A percentile compares a stretch with the other conserved stretches of the same genome.
Evolutionary conservation across 2,888 invertebrate genomes (phyloP).

Genomic region (Auanema sp.): DNA sequence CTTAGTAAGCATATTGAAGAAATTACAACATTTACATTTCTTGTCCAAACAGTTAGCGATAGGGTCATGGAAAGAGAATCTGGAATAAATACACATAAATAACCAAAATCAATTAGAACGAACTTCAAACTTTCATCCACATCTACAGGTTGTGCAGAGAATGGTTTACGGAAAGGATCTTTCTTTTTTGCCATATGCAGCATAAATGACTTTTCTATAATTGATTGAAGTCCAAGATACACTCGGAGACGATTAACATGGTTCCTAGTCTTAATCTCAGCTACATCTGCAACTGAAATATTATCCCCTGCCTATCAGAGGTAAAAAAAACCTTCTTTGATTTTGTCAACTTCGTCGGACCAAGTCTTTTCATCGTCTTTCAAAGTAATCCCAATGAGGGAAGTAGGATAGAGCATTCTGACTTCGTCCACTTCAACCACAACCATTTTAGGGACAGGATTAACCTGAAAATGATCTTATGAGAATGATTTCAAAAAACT

Average conservation of each 20-base stretch:
- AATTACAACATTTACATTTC: no score
- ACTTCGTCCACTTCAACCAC: conserved; percentile 76
- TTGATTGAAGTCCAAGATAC: conserved; percentile 5
- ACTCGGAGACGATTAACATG: background rate
- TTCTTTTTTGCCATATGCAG: background rate
- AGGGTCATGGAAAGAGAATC: background rate
- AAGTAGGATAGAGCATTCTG: conserved; percentile 91
- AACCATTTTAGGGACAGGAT: conserved; percentile 50
- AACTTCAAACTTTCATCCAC: background rate
- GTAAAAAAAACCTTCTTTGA: no score
- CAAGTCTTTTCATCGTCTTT: conserved; percentile 70
- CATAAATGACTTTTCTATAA: background rate
- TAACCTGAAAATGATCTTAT: conserved; percentile 6
- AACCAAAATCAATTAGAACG: background rate
- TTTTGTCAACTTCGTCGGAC: no score
- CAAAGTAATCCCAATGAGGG: conserved; percentile 87
- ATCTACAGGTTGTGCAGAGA: background rate
- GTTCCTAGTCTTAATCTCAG: conserved; percentile 2
- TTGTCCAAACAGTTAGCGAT: background rate
- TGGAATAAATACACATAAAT: background rate
- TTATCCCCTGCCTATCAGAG: no score
- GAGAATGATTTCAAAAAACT: conserved; percentile 20
- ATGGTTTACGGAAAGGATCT: no score
- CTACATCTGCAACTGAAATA: background rate
- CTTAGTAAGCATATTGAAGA: no score